A percentile compares a stretch with the other conserved stretches of the same genome.
These are phyloP conservation scores for Umimayanthus chanpuru DNA, from an alignment of 92 coral and sea anemone genomes.

Conservation along the genomic window DNA sequence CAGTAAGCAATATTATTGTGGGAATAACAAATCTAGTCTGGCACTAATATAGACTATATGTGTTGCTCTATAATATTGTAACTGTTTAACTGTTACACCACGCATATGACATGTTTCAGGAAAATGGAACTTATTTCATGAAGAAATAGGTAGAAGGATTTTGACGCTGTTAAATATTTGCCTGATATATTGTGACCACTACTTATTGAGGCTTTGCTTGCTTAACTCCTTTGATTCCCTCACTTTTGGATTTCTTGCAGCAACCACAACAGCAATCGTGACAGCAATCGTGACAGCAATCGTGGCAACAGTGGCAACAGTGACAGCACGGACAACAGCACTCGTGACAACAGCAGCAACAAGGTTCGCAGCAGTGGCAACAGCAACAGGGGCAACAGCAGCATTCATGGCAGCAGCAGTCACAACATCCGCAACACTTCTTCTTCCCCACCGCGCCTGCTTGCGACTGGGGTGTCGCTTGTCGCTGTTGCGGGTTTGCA, in stretches of 20 bases:
- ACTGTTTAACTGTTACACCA: not conserved
- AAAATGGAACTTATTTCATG: not conserved
- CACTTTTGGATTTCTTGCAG: conserved; percentile 46
- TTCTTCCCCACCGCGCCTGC: conserved; percentile 42
- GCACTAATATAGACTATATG: not conserved
- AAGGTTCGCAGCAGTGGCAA: conserved; percentile 71
- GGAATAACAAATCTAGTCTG: not conserved
- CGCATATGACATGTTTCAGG: not conserved
- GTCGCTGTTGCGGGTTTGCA: conserved; percentile 21
- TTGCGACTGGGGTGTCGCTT: conserved; percentile 23
- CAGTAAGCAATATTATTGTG: not conserved
- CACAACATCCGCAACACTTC: conserved; percentile 70
- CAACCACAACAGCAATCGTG: conserved; percentile 64
- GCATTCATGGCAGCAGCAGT: conserved; percentile 60
- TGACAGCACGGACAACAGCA: conserved; percentile 61
- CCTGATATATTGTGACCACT: not conserved
- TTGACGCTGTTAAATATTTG: not conserved
- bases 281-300: conserved; percentile 70
- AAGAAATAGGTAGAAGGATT: too few relatives aligned
- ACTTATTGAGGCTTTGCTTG: not conserved
- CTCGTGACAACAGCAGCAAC: conserved; percentile 66
- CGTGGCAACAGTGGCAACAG: conserved; percentile 44
- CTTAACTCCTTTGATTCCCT: not conserved
- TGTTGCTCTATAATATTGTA: not conserved
- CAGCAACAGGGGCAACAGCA: conserved; percentile 66